Conservation (phyloP, 2,888 invertebrate genomes). For the Sesia apiformis region DNA sequence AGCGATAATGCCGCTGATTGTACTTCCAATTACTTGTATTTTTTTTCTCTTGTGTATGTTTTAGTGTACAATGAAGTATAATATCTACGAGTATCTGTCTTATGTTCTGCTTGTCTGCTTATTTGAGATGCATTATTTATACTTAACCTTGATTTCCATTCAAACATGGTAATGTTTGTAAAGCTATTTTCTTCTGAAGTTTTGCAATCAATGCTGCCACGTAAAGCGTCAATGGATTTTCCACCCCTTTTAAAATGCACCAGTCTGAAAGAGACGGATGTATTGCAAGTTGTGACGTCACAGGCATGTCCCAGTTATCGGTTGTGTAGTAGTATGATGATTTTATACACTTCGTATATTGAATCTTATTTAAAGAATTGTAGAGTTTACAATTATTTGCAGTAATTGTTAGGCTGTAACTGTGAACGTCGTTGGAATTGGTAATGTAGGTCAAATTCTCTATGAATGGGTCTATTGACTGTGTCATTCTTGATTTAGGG, state of each 20-base stretch:
- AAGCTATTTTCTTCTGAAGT: too few relatives aligned
- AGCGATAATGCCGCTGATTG: too few relatives aligned
- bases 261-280: neutral
- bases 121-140: too few relatives aligned
- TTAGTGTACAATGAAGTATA: too few relatives aligned
- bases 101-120: too few relatives aligned
- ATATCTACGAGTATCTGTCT: too few relatives aligned
- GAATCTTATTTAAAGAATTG: neutral
- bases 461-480: slow-evolving; percentile 19
- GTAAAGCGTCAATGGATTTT: neutral
- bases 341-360: neutral
- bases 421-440: neutral
- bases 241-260: neutral
- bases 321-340: slow-evolving; percentile 13
- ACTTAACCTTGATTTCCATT: neutral
- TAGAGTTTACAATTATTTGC: neutral
- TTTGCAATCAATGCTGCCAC: too few relatives aligned
- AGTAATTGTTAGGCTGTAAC: neutral
- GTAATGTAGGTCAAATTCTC: slow-evolving; percentile 29
- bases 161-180: neutral
- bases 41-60: too few relatives aligned
- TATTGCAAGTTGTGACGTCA: neutral
- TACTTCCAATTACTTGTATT: too few relatives aligned
- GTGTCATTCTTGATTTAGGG: too few relatives aligned
- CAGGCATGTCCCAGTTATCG: slow-evolving; percentile 20